Percentiles rank a stretch among this genome's conserved stretches.
Conservation (phyloP, 1,140 invertebrate genomes). For the Bathynomus jamesi region DNA sequence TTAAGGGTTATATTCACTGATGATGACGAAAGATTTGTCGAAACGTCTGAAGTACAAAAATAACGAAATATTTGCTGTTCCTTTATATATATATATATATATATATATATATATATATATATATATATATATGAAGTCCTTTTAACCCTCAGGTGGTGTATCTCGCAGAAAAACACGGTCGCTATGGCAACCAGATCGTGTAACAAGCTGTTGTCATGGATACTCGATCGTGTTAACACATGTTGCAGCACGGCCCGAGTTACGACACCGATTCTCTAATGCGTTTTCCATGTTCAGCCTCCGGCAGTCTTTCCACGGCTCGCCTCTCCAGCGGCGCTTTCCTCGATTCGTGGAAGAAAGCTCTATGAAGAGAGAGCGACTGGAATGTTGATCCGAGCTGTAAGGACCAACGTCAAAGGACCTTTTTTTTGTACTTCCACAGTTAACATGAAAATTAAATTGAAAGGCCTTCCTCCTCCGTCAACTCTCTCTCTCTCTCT, state of each 20-base stretch:
- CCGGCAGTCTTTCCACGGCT: neutral
- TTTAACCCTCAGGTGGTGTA: neutral
- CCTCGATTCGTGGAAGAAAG: neutral
- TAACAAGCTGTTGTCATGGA: neutral
- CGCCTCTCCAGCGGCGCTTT: neutral
- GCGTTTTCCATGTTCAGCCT: neutral
- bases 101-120: too few relatives aligned
- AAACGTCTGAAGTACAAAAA: too few relatives aligned
- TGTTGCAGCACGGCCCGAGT: neutral
- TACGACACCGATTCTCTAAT: neutral
- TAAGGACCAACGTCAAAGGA: neutral
- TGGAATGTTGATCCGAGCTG: neutral
- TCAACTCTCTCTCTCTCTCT: neutral
- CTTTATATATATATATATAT: too few relatives aligned
- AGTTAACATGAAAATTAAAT: neutral
- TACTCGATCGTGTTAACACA: conserved; percentile 1
- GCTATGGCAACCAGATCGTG: neutral
- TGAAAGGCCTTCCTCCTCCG: neutral
- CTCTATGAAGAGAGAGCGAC: neutral
- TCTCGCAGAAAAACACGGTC: neutral
- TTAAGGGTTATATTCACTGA: too few relatives aligned
- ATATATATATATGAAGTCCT: too few relatives aligned
- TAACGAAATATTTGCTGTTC: too few relatives aligned
- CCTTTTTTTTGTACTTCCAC: neutral
- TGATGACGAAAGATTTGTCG: too few relatives aligned